Base-by-base conservation (phyloP, 2,797 vertebrate species). In the Cuniculus paca region DNA sequence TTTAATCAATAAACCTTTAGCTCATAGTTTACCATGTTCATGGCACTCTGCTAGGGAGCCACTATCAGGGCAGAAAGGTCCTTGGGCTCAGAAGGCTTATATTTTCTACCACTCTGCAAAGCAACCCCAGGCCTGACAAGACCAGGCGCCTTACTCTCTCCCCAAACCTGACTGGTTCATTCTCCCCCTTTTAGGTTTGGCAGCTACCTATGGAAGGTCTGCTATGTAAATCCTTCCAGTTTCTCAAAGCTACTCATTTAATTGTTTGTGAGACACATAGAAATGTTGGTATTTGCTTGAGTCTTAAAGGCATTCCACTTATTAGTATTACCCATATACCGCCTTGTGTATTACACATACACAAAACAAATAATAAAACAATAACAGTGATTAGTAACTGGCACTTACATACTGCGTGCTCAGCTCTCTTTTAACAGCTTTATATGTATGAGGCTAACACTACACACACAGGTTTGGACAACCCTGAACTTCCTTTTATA, bases 351-450 rank as follows among this genome's bases (percentile, higher is more conserved):
- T 75, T 61, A 89, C 19, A 54, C 26, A 75, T 4, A 26, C 1
- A n/a, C 17, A 48, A 87, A 93, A 80, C 26, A 91, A 84, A 58
- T 48, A 72, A 82, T 54, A 75, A 88, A 94, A 39, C 54, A 92
- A 34, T 63, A 88, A 48, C 4, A 80, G 19, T 48, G 26, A 74
- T 48, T 36, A 90, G 54, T 34, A 88, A 34, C 1, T 28, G 20
- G 17, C 3, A 60, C 24, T 86, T 68, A 86, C 2, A 65, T n/a
- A 80, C 48, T 81, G 22, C 61, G 11, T 60, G 36, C 5, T 75
- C 9, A 34, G 34, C 7, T 89, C 20, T 85, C 58, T 91, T 84
- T 65, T 34, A 70, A 81, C 45, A 93, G 42, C 26, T 82, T 88
- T 81, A 36, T 1, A 6, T 74, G 5, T 19, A 34, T 36, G 75